Conservation (phyloP, 2,113 vertebrate species). For the Catharus minimus region DNA sequence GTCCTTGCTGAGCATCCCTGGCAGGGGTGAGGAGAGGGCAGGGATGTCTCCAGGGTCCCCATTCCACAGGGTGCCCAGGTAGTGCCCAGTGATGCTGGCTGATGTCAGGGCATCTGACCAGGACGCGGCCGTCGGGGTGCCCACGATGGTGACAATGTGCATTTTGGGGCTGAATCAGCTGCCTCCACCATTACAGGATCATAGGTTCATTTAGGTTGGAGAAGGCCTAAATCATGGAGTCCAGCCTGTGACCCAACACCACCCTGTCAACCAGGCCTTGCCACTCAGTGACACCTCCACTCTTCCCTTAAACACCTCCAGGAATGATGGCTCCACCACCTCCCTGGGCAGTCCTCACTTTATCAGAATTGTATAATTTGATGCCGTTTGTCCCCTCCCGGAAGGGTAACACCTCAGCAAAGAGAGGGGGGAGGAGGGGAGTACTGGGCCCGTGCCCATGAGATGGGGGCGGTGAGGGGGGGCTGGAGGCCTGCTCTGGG, state of each 20-base stretch:
- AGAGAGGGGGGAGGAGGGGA: too few species aligned
- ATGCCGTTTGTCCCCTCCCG: background rate
- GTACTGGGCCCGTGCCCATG: rapidly evolving
- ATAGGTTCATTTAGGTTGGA: background rate
- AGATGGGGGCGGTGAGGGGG: rapidly evolving
- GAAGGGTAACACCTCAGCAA: background rate
- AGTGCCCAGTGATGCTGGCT: background rate
- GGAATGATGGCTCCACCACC: rapidly evolving
- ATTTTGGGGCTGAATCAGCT: background rate
- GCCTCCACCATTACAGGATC: rapidly evolving
- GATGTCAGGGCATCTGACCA: background rate
- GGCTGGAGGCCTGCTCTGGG: rapidly evolving
- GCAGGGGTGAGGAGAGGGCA: background rate
- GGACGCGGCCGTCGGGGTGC: background rate
- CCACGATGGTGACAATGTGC: rapidly evolving
- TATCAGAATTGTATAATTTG: too few species aligned
- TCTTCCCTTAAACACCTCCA: background rate
- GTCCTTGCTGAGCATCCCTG: too few species aligned
- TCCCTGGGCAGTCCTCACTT: background rate
- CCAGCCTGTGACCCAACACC: background rate
- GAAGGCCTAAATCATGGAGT: background rate
- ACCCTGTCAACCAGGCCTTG: background rate
- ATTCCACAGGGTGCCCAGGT: background rate
- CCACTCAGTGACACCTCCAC: background rate
- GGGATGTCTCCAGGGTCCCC: background rate